Percentiles rank a stretch among this genome's conserved stretches.
Conservation (phyloP, 2,888 invertebrate genomes). For the Andrena praecox region DNA sequence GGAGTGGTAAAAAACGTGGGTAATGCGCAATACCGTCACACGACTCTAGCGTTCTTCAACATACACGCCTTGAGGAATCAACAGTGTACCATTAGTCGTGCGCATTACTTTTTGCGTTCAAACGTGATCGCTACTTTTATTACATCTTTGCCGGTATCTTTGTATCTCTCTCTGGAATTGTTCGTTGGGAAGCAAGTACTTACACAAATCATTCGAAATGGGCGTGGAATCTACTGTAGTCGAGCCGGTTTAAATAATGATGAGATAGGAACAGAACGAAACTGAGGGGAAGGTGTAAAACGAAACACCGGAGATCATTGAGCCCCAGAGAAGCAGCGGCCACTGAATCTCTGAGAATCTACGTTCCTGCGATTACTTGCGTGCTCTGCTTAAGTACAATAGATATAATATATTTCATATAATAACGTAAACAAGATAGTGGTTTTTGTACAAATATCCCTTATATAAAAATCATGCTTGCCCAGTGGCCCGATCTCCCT, state of each 20-base stretch:
- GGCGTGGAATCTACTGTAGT: too few species aligned
- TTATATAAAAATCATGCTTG: constrained; percentile 76
- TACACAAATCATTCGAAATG: too few species aligned
- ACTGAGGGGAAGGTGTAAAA: background rate
- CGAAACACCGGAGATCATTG: constrained; percentile 25
- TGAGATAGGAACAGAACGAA: background rate
- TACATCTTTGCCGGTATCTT: too few species aligned
- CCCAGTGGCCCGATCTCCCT: constrained; percentile 29
- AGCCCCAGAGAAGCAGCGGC: background rate
- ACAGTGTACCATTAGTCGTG: background rate
- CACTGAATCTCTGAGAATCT: constrained; percentile 7
- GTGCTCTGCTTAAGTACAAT: constrained; percentile 69
- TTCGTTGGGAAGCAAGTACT: too few species aligned
- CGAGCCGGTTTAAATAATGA: too few species aligned
- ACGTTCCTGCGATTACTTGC: constrained; percentile 6
- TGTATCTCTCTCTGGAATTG: too few species aligned
- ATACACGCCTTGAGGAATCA: background rate
- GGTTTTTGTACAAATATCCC: constrained; percentile 77
- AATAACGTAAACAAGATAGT: constrained; percentile 80
- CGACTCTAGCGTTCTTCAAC: background rate
- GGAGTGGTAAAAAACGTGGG: background rate
- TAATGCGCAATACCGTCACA: background rate
- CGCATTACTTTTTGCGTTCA: too few species aligned
- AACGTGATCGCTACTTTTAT: too few species aligned
- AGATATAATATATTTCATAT: constrained; percentile 79